phyloP scores from a whole-genome alignment of 1,140 invertebrate genomes.

The Stegodyphus dumicola region DNA sequence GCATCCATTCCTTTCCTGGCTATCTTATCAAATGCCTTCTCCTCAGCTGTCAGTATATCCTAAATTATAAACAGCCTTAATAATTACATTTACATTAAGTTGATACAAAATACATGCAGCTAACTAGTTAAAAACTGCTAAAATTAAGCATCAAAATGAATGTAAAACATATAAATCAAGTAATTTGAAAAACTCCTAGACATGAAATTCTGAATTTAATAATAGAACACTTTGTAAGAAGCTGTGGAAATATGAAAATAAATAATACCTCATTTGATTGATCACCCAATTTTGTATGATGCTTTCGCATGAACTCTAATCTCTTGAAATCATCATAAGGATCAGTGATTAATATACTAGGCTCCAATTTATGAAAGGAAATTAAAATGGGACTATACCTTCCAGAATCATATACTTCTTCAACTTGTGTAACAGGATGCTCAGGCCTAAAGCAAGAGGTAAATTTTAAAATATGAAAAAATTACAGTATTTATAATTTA shows the following conservation, averaged over 20 bases:
- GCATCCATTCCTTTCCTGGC: conserved; percentile 85
- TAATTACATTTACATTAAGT: too few relatives aligned
- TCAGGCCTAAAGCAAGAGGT: too few relatives aligned
- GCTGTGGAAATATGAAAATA: neutral
- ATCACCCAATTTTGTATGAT: conserved; percentile 64
- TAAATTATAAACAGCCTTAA: neutral
- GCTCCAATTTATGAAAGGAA: conserved; percentile 78
- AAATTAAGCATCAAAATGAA: too few relatives aligned
- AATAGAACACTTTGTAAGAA: too few relatives aligned
- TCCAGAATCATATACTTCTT: conserved; percentile 79
- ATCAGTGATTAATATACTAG: conserved; percentile 82
- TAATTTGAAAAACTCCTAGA: too few relatives aligned
- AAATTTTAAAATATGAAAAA: too few relatives aligned
- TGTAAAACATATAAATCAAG: too few relatives aligned
- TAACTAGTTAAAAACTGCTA: too few relatives aligned
- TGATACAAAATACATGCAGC: too few relatives aligned
- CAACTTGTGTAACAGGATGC: conserved; percentile 9
- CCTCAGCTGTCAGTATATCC: conserved; percentile 67
- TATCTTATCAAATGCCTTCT: conserved; percentile 76
- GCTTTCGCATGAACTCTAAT: conserved; percentile 76
- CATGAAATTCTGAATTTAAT: too few relatives aligned
- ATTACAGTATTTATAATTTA: too few relatives aligned
- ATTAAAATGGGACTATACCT: conserved; percentile 87
- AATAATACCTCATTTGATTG: conserved; percentile 70
- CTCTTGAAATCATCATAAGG: conserved; percentile 83